Percentiles rank a stretch among this genome's conserved stretches.
These are phyloP conservation scores for Hippoglossus stenolepis DNA, from an alignment of 2,113 vertebrate genomes.

Conservation along the genomic window DNA sequence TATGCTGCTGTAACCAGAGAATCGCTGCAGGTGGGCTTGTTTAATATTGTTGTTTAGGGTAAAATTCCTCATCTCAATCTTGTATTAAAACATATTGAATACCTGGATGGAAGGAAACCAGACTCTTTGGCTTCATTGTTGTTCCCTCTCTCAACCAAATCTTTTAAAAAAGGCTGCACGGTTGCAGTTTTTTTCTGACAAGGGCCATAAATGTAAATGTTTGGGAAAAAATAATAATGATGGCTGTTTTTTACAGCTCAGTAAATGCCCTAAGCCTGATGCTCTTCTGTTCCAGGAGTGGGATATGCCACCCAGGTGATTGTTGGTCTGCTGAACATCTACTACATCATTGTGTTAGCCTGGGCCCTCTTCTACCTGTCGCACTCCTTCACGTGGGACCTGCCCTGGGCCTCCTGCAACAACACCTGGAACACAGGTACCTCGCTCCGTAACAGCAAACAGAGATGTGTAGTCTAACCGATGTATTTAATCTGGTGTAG, in stretches of 20 bases:
- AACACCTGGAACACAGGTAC: slow-evolving; percentile 95
- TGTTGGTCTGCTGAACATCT: slow-evolving; percentile 89
- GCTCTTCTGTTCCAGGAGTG: slow-evolving; percentile 81
- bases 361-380: slow-evolving; percentile 96
- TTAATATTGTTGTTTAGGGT: too few relatives aligned
- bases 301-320: slow-evolving; percentile 95
- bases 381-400: slow-evolving; percentile 89
- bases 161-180: background rate
- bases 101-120: background rate
- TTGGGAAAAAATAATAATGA: too few relatives aligned
- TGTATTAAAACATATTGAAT: background rate
- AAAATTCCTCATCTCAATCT: too few relatives aligned
- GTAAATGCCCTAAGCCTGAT: background rate
- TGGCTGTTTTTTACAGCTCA: background rate
- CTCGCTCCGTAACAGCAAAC: background rate
- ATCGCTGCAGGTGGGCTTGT: too few relatives aligned
- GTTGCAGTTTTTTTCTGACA: background rate
- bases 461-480: background rate
- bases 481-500: background rate
- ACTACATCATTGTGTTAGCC: slow-evolving; percentile 95
- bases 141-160: background rate
- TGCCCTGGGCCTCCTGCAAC: slow-evolving; percentile 93
- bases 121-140: background rate
- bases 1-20: too few relatives aligned
- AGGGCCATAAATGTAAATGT: too few relatives aligned